Percentiles rank a stretch among this genome's conserved stretches.
phyloP scores from a whole-genome alignment of 1,140 invertebrate species.

The Maconellicoccus hirsutus region DNA sequence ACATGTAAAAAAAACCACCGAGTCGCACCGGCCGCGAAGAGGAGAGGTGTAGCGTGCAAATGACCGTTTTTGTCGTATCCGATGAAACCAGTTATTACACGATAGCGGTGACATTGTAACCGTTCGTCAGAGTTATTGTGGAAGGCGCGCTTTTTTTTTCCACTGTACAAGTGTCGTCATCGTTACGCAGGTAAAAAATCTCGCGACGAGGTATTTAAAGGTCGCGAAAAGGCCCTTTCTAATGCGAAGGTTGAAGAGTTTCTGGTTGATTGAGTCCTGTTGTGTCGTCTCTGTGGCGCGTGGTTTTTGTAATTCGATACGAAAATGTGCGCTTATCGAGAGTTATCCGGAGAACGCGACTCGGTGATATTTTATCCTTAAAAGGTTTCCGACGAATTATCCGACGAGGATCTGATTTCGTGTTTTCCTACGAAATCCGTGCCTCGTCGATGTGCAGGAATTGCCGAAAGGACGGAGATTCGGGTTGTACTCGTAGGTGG shows the following conservation, averaged over 20 bases:
- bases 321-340: neutral
- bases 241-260: no score
- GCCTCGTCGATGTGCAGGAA: no score
- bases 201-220: no score
- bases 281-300: neutral
- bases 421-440: no score
- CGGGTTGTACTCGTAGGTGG: no score
- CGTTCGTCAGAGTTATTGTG: neutral
- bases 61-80: conserved; percentile 7
- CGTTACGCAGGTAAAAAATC: no score
- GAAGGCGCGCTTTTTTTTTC: no score
- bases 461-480: no score
- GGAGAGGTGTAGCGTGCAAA: neutral
- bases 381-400: neutral
- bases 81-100: neutral
- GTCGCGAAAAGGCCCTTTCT: no score
- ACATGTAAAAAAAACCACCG: neutral
- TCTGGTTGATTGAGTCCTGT: no score
- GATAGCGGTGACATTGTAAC: neutral
- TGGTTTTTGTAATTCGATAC: neutral
- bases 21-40: neutral
- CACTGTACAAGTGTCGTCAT: no score
- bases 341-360: neutral
- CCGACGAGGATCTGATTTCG: no score
- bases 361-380: neutral